Conservation (phyloP, 1,140 invertebrate genomes). For the Pseudomyrmex dendroicus region DNA sequence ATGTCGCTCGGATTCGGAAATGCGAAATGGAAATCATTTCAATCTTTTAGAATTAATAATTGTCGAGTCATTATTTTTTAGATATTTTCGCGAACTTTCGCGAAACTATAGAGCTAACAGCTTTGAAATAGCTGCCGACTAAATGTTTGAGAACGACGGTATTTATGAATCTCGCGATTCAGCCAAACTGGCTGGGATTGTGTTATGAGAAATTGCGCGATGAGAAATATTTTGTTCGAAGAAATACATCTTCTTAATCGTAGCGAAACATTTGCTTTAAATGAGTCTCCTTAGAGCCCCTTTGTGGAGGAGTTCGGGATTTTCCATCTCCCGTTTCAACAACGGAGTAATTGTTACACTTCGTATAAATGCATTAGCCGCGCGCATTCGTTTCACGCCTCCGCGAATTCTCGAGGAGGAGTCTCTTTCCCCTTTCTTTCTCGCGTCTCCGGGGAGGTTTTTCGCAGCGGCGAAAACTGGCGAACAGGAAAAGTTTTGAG, state of each 20-base stretch:
- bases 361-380: slow-evolving; percentile 84
- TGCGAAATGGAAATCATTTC: background rate
- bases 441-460: slow-evolving; percentile 62
- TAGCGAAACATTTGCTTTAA: slow-evolving; percentile 38
- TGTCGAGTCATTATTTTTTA: background rate
- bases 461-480: slow-evolving; percentile 6
- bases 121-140: background rate
- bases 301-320: slow-evolving; percentile 18
- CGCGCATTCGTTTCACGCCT: slow-evolving; percentile 82
- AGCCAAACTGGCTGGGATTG: background rate
- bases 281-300: background rate
- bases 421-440: slow-evolving; percentile 59
- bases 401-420: slow-evolving; percentile 72
- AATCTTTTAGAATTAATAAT: background rate
- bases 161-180: background rate
- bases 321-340: slow-evolving; percentile 47
- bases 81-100: background rate
- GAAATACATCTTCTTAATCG: slow-evolving; percentile 48
- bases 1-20: background rate
- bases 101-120: background rate
- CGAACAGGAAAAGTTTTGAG: slow-evolving; percentile 48
- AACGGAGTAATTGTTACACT: slow-evolving; percentile 83
- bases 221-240: slow-evolving; percentile 28
- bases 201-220: background rate
- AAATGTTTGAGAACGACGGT: background rate